Base-by-base conservation (phyloP, 1,140 invertebrate genomes). In the Psix sp. region DNA sequence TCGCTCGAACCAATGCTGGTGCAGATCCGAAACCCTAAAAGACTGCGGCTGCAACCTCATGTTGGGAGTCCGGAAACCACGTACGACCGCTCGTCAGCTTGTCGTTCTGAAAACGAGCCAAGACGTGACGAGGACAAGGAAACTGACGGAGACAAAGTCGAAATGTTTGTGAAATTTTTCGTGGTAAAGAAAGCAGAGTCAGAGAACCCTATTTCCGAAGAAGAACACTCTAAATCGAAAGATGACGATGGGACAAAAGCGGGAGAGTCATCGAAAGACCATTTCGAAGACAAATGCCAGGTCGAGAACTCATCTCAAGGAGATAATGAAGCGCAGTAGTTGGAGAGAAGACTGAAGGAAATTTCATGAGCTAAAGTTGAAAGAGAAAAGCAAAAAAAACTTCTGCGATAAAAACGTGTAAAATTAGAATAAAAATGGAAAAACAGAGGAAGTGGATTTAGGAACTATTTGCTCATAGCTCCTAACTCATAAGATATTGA, bases 1-100 rank as follows among this genome's bases (percentile, higher is more conserved):
- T 84, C 83, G 0, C 78, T 77, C 0, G 79, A 85, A 46, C 84
- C 85, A 0, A 85, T 87, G 29, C 15, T 42, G 0, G 45, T 80
- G 4, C 48, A 77, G n/a, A 24, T 77, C 1, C 60, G 62, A 0
- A 84, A 18, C 15, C 80, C 80, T 1, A 85, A 70, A 36, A 79
- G 75, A 20, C 49, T 87, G 11, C 54, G 77, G 5, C 31, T 86
- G 15, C 76, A 83, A 6, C 84, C 82, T 0, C 76, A 79, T 29
- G 77, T 80, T 1, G 75, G 74, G 0, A 79, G 77, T 43, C 78
- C 80, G 0, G 72, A 80, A 43, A 79, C 80, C 0, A 82, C 80
- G 5, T 80, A 82, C 29, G 9, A 67, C 0, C 39, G 31, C 20
- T 16, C 43, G 5, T 6, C 15, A 9, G 31, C 6, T 49, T 18